Evolutionary conservation across 2,797 vertebrate species (phyloP), one percentile per base, ranked within the genome.

Genomic region (Aplochiton taeniatus): DNA sequence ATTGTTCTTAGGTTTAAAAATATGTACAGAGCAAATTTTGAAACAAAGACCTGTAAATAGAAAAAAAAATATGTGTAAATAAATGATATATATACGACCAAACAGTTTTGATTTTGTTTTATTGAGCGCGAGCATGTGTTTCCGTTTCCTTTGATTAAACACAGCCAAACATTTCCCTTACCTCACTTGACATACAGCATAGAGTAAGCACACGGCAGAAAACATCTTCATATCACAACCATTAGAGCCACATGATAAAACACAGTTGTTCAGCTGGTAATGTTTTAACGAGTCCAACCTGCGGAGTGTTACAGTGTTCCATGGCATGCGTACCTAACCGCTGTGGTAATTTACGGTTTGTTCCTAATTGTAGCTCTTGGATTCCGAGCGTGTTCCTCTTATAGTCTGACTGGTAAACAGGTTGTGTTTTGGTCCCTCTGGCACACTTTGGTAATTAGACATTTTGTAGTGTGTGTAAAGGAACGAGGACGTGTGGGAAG

Each of bases 21-120:
- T 90, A 63, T 95, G 93, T 95, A 94, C 89, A 92, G 90, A 91
- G 80, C 89, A 79, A 85, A 90, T 91, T 92, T 93, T 87, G 81
- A 82, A 85, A 80, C 76, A 82, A 73, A 89, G 80, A 86, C 84
- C 73, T 94, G 93, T 94, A 94, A 91, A 94, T 93, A 94, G 74
- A 90, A 70, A 75, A 52, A 80, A 87, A 69, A 93, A n/a, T n/a
- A n/a, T n/a, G 91, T 94, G 92, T 94, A 93, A 93, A 93, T 93
- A 94, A 94, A 94, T 90, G 83, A 84, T 90, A 89, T 90, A 90
- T 90, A 91, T 89, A n/a, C n/a, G 86, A 88, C 66, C 73, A 81
- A 83, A 72, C 44, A 31, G 31, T 11, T 58, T 50, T 44, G 8
- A n/a, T 11, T 16, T 10, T 3, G 31, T 31, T 31, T 31, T 31